These are phyloP conservation scores for Callionymus lyra DNA, from an alignment of 2,113 vertebrate genomes.

Conservation along the genomic window DNA sequence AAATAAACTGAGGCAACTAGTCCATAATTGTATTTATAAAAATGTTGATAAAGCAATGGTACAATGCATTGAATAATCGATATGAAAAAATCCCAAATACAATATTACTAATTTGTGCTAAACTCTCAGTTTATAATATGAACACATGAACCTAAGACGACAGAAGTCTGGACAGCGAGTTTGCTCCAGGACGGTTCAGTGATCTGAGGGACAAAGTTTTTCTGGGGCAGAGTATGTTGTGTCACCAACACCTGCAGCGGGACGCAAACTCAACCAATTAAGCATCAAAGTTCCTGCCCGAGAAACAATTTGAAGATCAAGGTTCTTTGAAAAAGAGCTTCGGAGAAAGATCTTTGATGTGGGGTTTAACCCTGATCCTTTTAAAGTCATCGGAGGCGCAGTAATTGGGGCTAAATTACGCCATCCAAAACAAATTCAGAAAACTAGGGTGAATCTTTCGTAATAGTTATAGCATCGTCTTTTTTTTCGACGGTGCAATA, in stretches of 20 bases:
- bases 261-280: constrained; percentile 61
- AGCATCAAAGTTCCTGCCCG: constrained; percentile 49
- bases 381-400: constrained; percentile 54
- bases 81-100: no score
- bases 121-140: no score
- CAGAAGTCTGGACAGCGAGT: background rate
- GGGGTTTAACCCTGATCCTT: constrained; percentile 59
- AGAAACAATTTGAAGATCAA: constrained; percentile 64
- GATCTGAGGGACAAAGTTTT: constrained; percentile 28
- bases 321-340: constrained; percentile 47
- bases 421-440: constrained; percentile 61
- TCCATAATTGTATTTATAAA: no score
- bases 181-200: constrained; percentile 12
- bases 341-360: constrained; percentile 60
- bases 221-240: constrained; percentile 33
- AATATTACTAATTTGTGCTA: no score
- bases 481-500: background rate
- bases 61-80: no score
- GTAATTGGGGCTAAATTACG: constrained; percentile 60
- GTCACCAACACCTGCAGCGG: constrained; percentile 49
- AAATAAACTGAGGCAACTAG: no score
- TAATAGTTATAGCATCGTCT: constrained; percentile 29
- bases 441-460: constrained; percentile 47
- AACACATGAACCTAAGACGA: background rate
- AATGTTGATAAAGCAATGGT: no score